Conservation (phyloP, 2,888 invertebrate genomes). For the Netelia virgata region DNA sequence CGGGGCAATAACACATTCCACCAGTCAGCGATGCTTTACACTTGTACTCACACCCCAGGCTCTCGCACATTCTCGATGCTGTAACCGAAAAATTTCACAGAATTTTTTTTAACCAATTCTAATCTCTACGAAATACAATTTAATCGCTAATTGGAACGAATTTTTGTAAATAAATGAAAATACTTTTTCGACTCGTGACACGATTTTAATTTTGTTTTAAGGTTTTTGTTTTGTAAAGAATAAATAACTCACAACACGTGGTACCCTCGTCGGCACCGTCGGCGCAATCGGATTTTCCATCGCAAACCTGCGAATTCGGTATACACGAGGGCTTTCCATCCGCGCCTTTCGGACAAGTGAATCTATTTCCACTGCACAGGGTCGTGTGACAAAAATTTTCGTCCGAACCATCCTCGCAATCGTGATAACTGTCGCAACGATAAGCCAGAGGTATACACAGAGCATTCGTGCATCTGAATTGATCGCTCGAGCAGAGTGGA, state of each 20-base stretch:
- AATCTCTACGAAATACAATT: too few relatives aligned
- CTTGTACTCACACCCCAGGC: slow-evolving; percentile 94
- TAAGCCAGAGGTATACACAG: slow-evolving; percentile 96
- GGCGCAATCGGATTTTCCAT: slow-evolving; percentile 95
- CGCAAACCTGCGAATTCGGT: slow-evolving; percentile 94
- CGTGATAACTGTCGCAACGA: slow-evolving; percentile 94
- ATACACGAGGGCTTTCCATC: slow-evolving; percentile 94
- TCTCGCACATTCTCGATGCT: slow-evolving; percentile 94
- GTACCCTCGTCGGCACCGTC: slow-evolving; percentile 96
- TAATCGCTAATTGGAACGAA: slow-evolving; percentile 1
- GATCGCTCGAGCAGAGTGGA: slow-evolving; percentile 94
- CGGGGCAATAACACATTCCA: slow-evolving; percentile 95
- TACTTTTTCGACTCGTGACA: slow-evolving; percentile 5
- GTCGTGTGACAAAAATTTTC: slow-evolving; percentile 95
- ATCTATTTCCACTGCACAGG: slow-evolving; percentile 95
- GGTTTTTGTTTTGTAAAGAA: too few relatives aligned
- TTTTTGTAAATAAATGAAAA: slow-evolving; percentile 33
- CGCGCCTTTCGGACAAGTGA: slow-evolving; percentile 93
- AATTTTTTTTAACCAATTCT: neutral
- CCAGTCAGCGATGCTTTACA: slow-evolving; percentile 96
- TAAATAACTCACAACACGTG: slow-evolving; percentile 92
- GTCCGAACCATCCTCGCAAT: slow-evolving; percentile 96
- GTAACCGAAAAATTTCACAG: slow-evolving; percentile 53
- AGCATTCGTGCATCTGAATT: slow-evolving; percentile 96
- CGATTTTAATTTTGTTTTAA: too few relatives aligned